These are phyloP conservation scores for Leptinotarsa peninsularis DNA, from an alignment of 2,888 invertebrate genomes.

Conservation along the genomic window DNA sequence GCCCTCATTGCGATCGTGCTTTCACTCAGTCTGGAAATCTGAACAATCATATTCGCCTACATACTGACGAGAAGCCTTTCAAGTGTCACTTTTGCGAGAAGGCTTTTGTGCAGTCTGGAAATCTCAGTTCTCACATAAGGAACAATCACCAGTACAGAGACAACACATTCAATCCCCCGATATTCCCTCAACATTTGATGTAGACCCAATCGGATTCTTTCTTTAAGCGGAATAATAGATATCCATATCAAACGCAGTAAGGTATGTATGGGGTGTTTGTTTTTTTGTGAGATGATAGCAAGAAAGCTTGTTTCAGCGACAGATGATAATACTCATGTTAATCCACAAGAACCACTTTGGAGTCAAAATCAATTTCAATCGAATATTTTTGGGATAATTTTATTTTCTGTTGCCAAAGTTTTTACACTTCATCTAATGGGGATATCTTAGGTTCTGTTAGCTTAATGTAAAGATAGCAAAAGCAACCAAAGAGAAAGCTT, in stretches of 20 bases:
- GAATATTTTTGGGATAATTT: too few relatives aligned
- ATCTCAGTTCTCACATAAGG: constrained; percentile 62
- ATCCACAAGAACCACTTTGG: too few relatives aligned
- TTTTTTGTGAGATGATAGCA: background rate
- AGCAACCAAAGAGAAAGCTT: too few relatives aligned
- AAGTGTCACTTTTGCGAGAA: constrained; percentile 65
- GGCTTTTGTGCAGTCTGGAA: constrained; percentile 65
- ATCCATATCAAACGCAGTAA: background rate
- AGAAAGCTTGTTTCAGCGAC: background rate
- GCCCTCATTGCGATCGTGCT: constrained; percentile 65
- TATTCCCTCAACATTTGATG: background rate
- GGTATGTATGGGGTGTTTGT: background rate
- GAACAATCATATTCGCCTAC: constrained; percentile 64
- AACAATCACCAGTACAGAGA: constrained; percentile 61
- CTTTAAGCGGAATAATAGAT: background rate
- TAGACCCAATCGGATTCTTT: background rate
- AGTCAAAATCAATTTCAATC: too few relatives aligned
- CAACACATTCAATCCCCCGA: background rate
- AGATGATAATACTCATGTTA: too few relatives aligned
- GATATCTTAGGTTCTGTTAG: too few relatives aligned
- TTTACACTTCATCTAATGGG: too few relatives aligned
- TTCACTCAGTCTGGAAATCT: constrained; percentile 65
- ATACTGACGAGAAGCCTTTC: constrained; percentile 65
- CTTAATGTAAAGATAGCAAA: too few relatives aligned
- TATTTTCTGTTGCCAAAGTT: too few relatives aligned